These are phyloP conservation scores for Buathra laborator DNA, from an alignment of 2,888 invertebrate species.

Conservation along the genomic window DNA sequence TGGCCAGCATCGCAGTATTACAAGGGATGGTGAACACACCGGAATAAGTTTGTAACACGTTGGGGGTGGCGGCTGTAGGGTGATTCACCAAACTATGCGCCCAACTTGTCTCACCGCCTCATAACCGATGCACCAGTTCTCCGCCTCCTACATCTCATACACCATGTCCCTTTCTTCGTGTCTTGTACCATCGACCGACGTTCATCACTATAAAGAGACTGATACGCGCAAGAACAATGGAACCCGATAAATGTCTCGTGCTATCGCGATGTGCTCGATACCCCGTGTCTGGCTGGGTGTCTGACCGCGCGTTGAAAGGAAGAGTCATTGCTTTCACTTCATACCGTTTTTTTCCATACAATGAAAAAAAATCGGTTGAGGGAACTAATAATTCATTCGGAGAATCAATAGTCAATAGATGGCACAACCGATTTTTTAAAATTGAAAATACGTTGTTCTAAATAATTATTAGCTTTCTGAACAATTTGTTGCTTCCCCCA, in stretches of 20 bases:
- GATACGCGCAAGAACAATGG: slow-evolving; percentile 56
- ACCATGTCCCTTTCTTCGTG: slow-evolving; percentile 22
- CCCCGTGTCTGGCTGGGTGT: too few relatives aligned
- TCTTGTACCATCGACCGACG: slow-evolving; percentile 31
- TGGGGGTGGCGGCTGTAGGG: slow-evolving; percentile 39
- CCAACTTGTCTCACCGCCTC: slow-evolving; percentile 60
- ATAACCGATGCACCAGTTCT: slow-evolving; percentile 34
- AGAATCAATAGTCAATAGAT: too few relatives aligned
- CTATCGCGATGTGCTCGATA: neutral
- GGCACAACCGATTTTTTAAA: too few relatives aligned
- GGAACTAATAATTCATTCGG: too few relatives aligned
- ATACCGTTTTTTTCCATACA: too few relatives aligned
- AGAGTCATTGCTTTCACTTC: too few relatives aligned
- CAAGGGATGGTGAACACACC: slow-evolving; percentile 9
- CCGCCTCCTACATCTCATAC: slow-evolving; percentile 29
- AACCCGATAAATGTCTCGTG: slow-evolving; percentile 23
- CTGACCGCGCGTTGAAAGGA: too few relatives aligned
- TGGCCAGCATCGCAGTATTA: slow-evolving; percentile 21
- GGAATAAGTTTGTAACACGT: slow-evolving; percentile 68
- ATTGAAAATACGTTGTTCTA: too few relatives aligned
- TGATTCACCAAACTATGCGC: slow-evolving; percentile 64
- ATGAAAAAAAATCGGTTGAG: too few relatives aligned
- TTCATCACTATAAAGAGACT: slow-evolving; percentile 59
- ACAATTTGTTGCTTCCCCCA: too few relatives aligned
- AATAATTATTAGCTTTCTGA: too few relatives aligned